Percentiles rank a stretch among this genome's conserved stretches.
Evolutionary conservation across 2,888 invertebrate species (phyloP).

Genomic region (Thecocarcelia acutangulata): DNA sequence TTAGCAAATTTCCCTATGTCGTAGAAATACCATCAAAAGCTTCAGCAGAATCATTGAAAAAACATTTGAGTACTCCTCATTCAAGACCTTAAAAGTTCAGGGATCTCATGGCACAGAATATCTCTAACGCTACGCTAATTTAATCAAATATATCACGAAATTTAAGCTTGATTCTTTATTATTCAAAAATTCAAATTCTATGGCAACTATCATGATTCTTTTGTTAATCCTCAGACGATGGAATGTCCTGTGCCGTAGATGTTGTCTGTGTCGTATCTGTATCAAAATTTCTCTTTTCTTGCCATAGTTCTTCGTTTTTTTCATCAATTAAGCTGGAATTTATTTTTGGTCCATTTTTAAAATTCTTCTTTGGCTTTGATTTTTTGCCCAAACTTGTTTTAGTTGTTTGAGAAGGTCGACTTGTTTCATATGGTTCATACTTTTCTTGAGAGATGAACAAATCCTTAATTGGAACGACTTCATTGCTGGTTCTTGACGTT

Average conservation of each 20-base stretch:
- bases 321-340: background rate
- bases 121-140: background rate
- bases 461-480: background rate
- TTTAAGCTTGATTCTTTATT: background rate
- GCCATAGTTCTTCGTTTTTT: no score
- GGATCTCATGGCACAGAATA: background rate
- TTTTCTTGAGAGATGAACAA: conserved; percentile 15
- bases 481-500: background rate
- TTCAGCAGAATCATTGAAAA: conserved; percentile 38
- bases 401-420: conserved; percentile 31
- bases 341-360: background rate
- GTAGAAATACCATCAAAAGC: conserved; percentile 39
- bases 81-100: background rate
- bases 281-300: no score
- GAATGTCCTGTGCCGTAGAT: background rate
- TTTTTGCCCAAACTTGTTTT: conserved; percentile 49
- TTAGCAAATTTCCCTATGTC: conserved; percentile 55
- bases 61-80: background rate
- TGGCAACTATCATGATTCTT: conserved; percentile 19
- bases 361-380: conserved; percentile 5
- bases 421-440: conserved; percentile 15
- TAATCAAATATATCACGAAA: background rate
- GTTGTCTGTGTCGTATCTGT: no score
- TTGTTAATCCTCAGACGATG: conserved; percentile 9
- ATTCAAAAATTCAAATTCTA: conserved; percentile 25